phyloP scores from a whole-genome alignment of 1,140 invertebrate species.

The Hyles euphorbiae region DNA sequence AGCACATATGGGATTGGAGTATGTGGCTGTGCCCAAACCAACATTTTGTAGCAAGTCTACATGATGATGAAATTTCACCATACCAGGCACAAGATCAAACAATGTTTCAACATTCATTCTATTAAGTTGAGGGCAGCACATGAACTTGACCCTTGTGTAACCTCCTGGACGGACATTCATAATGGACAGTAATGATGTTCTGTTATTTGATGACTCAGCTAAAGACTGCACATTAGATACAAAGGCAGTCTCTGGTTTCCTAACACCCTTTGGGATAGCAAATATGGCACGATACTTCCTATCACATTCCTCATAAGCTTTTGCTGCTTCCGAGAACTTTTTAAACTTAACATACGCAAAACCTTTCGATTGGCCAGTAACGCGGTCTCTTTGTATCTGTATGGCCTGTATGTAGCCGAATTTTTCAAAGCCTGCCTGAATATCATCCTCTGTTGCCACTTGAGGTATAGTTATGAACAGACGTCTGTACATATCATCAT shows the following conservation, averaged over 20 bases:
- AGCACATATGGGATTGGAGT: slow-evolving; percentile 45
- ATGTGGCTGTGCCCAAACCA: slow-evolving; percentile 45
- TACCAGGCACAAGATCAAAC: slow-evolving; percentile 57
- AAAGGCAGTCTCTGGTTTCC: no score
- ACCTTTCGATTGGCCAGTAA: slow-evolving; percentile 89
- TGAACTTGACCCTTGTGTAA: no score
- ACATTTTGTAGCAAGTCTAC: slow-evolving; percentile 41
- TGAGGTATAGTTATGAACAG: slow-evolving; percentile 93
- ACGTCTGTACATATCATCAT: slow-evolving; percentile 91
- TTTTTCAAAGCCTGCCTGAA: slow-evolving; percentile 87
- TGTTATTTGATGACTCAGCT: no score
- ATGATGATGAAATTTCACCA: slow-evolving; percentile 45
- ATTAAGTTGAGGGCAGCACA: slow-evolving; percentile 43
- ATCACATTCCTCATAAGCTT: slow-evolving; percentile 93
- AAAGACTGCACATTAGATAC: no score
- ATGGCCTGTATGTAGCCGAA: slow-evolving; percentile 92
- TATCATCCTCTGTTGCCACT: slow-evolving; percentile 85
- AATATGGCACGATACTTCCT: slow-evolving; percentile 92
- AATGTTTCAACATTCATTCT: slow-evolving; percentile 50
- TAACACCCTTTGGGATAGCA: slow-evolving; percentile 84
- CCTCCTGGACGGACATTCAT: no score
- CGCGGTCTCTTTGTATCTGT: slow-evolving; percentile 87
- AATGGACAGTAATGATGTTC: no score
- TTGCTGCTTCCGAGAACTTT: slow-evolving; percentile 89
- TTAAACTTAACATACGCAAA: slow-evolving; percentile 94